Evolutionary conservation across 2,888 invertebrate species (phyloP), one percentile per base, ranked within the genome.

Genomic region (Athalia rosae): DNA sequence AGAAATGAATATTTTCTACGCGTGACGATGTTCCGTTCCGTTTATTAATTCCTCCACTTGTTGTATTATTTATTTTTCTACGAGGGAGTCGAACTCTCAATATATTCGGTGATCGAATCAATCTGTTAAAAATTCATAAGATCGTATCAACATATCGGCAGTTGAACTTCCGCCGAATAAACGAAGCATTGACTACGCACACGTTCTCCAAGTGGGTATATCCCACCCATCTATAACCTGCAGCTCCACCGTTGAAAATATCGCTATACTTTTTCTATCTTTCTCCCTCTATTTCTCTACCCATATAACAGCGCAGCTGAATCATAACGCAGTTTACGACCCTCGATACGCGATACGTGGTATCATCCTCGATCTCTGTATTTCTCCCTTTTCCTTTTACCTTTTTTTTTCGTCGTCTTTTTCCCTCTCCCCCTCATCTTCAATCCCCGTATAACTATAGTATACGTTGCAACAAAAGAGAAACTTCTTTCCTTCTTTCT

Each of bases 51-150:
- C 28, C 2, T 0, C 28, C 28, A 0, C 28, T 28, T 2, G 2
- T 28, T 28, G 28, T 28, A 28, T 28, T 28, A 28, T 28, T 28
- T 28, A 28, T 28, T 28, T 28, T 2, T 28, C 28, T 28, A 28
- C 28, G 1, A 2, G 28, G 2, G 2, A 28, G 28, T 0, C 28
- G 28, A 28, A 28, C 28, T 2, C 28, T 28, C 4, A 28, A 62
- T 28, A 53, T 47, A 53, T 28, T 53, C 41, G 11, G 50, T 67
- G 5, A 86, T 85, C 83, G 82, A 84, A 86, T 87, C 87, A 85
- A 86, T 86, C 86, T 82, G 80, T 43, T 78, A 80, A 80, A 82
- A 86, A 83, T 85, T 85, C 85, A 85, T 82, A 85, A 85, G 87
- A 88, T 88, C 85, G 85, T 83, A 82, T 82, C 84, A 85, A 85